Evolutionary conservation across 2,113 vertebrate genomes (phyloP).

Genomic region (Pseudois nayaur): DNA sequence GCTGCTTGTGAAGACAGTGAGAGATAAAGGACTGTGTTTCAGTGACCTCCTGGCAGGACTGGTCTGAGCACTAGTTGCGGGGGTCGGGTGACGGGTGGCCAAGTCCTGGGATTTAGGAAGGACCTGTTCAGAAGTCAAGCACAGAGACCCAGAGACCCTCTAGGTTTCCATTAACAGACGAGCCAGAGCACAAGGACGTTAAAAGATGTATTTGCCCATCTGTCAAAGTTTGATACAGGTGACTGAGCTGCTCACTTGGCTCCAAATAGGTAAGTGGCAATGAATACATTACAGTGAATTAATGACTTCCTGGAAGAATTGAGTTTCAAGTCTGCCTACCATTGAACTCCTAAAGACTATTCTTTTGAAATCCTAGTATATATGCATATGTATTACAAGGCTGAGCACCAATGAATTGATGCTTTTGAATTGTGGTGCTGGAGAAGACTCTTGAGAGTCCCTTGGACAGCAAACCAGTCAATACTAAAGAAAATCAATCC

Average conservation of each 20-base stretch:
- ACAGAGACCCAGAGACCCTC: neutral
- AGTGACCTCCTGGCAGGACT: neutral
- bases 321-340: neutral
- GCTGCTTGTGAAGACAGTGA: rapidly evolving
- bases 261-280: neutral
- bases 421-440: neutral
- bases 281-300: neutral
- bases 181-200: rapidly evolving
- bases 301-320: neutral
- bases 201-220: rapidly evolving
- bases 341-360: neutral
- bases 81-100: rapidly evolving
- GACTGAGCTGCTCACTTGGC: neutral
- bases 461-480: neutral
- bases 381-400: neutral
- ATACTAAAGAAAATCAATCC: neutral
- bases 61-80: rapidly evolving
- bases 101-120: neutral
- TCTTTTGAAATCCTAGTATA: neutral
- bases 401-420: neutral
- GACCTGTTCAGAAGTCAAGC: neutral
- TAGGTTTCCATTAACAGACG: rapidly evolving
- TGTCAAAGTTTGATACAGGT: no score
- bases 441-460: neutral
- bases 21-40: neutral